These are phyloP conservation scores for Drosophila repletoides DNA, from an alignment of 1,140 invertebrate species.

Conservation along the genomic window DNA sequence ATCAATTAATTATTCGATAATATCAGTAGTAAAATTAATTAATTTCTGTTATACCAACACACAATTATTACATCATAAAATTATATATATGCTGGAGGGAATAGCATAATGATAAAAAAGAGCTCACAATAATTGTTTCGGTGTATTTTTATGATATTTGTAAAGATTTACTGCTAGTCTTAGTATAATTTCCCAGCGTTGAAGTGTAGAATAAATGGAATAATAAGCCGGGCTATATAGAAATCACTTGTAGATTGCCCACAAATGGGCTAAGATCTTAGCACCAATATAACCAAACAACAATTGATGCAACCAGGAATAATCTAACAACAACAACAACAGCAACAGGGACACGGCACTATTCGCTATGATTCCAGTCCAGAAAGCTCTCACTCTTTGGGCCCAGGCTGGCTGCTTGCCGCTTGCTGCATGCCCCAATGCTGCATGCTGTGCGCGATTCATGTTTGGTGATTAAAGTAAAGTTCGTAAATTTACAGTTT, in stretches of 20 bases:
- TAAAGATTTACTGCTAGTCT: no score
- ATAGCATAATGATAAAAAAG: no score
- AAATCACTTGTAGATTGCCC: background rate
- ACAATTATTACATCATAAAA: no score
- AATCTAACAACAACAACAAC: constrained; percentile 5
- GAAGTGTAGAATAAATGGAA: background rate
- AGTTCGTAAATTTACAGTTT: constrained; percentile 82
- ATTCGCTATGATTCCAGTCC: no score
- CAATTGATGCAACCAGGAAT: constrained; percentile 18
- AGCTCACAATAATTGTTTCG: no score
- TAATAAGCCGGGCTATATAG: background rate
- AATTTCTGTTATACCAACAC: no score
- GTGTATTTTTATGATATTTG: no score
- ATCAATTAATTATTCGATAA: no score
- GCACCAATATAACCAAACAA: background rate
- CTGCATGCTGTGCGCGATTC: constrained; percentile 82
- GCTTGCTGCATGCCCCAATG: constrained; percentile 37
- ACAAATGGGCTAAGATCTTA: constrained; percentile 12
- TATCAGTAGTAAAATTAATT: no score
- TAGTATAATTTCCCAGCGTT: no score
- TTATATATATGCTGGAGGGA: no score
- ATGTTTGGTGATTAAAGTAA: constrained; percentile 82
- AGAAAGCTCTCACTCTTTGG: background rate
- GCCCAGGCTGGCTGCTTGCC: no score
- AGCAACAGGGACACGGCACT: background rate